Conservation (phyloP, 2,113 vertebrate species). For the Platysteira castanea region DNA sequence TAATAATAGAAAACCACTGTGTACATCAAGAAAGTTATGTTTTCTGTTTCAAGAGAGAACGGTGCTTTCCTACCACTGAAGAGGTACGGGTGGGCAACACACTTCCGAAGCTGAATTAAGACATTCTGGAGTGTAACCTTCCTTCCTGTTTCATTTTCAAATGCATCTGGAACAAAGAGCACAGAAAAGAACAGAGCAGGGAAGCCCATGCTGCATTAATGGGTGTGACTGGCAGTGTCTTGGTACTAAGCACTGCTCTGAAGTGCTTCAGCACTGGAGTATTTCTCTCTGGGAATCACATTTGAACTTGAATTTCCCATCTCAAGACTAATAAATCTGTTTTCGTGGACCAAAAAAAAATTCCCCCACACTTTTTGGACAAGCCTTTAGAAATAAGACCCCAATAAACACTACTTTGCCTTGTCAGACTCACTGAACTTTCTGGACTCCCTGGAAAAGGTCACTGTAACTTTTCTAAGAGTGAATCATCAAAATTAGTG, state of each 20-base stretch:
- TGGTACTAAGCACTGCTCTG: neutral
- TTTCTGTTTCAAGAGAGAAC: neutral
- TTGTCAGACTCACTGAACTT: neutral
- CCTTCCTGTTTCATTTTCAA: constrained; percentile 77
- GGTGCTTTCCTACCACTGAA: constrained; percentile 81
- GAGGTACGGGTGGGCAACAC: constrained; percentile 89
- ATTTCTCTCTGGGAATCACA: neutral
- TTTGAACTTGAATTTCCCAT: neutral
- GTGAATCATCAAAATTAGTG: neutral
- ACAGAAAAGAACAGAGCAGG: neutral
- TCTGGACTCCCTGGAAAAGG: neutral
- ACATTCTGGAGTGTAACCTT: constrained; percentile 85
- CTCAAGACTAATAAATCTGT: neutral
- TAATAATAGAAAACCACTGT: neutral
- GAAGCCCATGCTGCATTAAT: neutral
- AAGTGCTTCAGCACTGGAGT: neutral
- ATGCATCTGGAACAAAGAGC: constrained; percentile 76
- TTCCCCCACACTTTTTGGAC: neutral
- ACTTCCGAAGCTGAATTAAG: constrained; percentile 90
- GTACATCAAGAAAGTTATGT: neutral
- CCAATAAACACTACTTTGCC: neutral
- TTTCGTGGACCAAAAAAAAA: neutral
- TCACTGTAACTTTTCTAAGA: neutral
- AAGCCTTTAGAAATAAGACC: neutral
- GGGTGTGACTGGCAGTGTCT: neutral